Base-by-base conservation (phyloP, 1,140 invertebrate genomes). In the Patella vulgata region DNA sequence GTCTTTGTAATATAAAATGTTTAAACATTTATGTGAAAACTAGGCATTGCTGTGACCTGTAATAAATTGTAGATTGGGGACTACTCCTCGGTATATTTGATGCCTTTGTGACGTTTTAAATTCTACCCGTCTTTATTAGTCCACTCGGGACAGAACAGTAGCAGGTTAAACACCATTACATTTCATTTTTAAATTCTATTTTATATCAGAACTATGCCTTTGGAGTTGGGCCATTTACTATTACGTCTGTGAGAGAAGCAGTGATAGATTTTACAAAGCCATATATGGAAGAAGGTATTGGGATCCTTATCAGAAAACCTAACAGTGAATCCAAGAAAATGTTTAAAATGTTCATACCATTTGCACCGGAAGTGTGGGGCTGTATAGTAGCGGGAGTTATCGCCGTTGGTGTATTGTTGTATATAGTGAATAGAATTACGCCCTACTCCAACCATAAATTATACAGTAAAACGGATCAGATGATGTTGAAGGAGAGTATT, bases 221-320 rank as follows among this genome's bases (percentile, higher is more conserved):
- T 43, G 71, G 68, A 0, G 55, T 73, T n/a, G 77, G 70, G 21
- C 70, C 73, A 0, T 68, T 79, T 30, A 73, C 75, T 11, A 71
- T 79, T 25, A 78, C 75, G 5, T 39, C 64, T 14, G 33, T 63
- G 8, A 58, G 77, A 31, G 72, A 73, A 43, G 23, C 44, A 0
- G 75, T 78, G 2, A 63, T 79, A 17, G 77, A 78, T 46, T 79
- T 76, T 54, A 70, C 73, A 11, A 68, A 59, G 44, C 70, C 75
- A 1, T 75, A 57, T 46, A 59, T 65, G 31, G 73, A 73, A 44
- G 75, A 78, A 17, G 71, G 73, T 2, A 51, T 57, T 2, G 71
- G 75, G 3, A 73, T 78, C 27, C 58, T 77, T 1, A 71, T 65
- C 12, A 66, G 55, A 21, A 65, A 59, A 44, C 59, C 65, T 5